These are phyloP conservation scores for Acleris sparsana DNA, from an alignment of 2,888 invertebrate species.

Conservation along the genomic window DNA sequence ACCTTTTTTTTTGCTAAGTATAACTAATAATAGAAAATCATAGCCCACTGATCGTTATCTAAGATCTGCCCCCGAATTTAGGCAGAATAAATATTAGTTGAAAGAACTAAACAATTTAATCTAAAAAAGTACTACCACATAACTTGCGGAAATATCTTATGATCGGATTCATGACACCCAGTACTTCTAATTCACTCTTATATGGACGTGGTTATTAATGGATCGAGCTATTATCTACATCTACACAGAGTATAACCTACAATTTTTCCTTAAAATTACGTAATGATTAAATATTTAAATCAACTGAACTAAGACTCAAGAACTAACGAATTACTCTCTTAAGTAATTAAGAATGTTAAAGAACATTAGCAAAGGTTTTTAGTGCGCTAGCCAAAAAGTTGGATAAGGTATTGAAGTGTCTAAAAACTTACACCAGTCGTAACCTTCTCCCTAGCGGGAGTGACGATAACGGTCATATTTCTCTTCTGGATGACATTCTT, in stretches of 20 bases:
- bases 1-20: too few species aligned
- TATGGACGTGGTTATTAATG: neutral
- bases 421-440: slow-evolving; percentile 62
- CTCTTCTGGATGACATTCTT: slow-evolving; percentile 67
- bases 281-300: slow-evolving; percentile 40
- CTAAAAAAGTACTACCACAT: too few species aligned
- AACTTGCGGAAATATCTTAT: too few species aligned
- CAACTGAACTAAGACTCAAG: slow-evolving; percentile 10
- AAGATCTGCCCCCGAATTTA: too few species aligned
- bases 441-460: slow-evolving; percentile 64
- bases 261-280: slow-evolving; percentile 45
- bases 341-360: neutral
- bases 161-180: too few species aligned
- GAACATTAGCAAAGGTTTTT: slow-evolving; percentile 10
- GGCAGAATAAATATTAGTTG: too few species aligned
- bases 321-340: neutral
- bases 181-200: neutral
- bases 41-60: too few species aligned
- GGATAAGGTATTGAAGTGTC: neutral
- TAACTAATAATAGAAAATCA: too few species aligned
- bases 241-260: slow-evolving; percentile 37
- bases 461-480: slow-evolving; percentile 64
- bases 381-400: neutral
- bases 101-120: too few species aligned
- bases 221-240: neutral